phyloP scores from a whole-genome alignment of 1,140 invertebrate genomes.

The Neodiprion fabricii region DNA sequence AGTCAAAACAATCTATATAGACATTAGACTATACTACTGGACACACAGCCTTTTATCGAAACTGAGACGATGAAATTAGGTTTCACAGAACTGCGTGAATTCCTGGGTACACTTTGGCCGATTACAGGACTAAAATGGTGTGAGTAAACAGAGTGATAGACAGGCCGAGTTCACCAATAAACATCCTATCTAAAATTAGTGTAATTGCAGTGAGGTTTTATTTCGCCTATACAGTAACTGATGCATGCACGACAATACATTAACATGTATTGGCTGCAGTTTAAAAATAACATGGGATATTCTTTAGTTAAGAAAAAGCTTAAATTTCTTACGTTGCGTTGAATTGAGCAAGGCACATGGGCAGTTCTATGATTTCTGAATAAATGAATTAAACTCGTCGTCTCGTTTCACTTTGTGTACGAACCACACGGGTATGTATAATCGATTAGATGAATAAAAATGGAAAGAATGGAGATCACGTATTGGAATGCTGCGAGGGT shows the following conservation, averaged over 20 bases:
- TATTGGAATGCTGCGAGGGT: conserved; percentile 74
- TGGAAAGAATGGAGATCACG: conserved; percentile 55
- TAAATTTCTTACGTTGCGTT: no score
- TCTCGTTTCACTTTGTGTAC: neutral
- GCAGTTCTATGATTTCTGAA: neutral
- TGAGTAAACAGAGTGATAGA: neutral
- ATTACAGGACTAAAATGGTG: neutral
- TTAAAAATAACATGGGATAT: no score
- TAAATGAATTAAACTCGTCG: neutral
- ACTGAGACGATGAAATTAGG: no score
- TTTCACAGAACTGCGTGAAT: no score
- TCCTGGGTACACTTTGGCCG: neutral
- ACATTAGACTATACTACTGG: no score
- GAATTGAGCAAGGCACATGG: neutral
- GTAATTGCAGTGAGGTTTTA: no score
- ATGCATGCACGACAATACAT: neutral
- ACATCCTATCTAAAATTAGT: neutral
- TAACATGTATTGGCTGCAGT: neutral
- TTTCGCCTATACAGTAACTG: neutral
- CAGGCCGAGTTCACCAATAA: neutral
- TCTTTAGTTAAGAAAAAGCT: no score
- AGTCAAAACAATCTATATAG: no score
- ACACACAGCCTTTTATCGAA: no score
- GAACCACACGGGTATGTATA: neutral
- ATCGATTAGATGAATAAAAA: conserved; percentile 19